Evolutionary conservation across 2,888 invertebrate species (phyloP).

Genomic region (Phorcus lineatus): DNA sequence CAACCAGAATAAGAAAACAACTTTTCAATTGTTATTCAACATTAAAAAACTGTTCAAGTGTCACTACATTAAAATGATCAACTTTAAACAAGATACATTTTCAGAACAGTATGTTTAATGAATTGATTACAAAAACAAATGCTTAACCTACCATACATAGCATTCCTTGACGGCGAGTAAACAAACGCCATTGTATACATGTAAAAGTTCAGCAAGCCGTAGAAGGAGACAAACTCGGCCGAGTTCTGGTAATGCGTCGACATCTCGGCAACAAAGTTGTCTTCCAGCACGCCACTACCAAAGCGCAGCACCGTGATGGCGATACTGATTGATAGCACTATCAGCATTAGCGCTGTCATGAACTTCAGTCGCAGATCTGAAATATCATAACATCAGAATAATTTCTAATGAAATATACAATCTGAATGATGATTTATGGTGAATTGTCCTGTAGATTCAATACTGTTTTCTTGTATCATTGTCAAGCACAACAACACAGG

Average conservation of each 20-base stretch:
- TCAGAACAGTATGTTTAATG: too few relatives aligned
- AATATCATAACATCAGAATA: slow-evolving; percentile 63
- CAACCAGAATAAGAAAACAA: too few relatives aligned
- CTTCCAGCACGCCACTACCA: slow-evolving; percentile 92
- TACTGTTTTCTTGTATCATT: too few relatives aligned
- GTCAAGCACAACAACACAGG: too few relatives aligned
- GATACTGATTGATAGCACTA: slow-evolving; percentile 85
- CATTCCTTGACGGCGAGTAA: slow-evolving; percentile 88
- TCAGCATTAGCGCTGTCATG: slow-evolving; percentile 88
- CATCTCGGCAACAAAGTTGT: slow-evolving; percentile 93
- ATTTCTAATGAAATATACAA: too few relatives aligned
- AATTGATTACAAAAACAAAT: not conserved
- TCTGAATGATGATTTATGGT: too few relatives aligned
- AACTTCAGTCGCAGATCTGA: slow-evolving; percentile 93
- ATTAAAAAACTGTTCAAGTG: too few relatives aligned
- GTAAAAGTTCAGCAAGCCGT: slow-evolving; percentile 94
- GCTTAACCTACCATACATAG: slow-evolving; percentile 84
- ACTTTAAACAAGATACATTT: too few relatives aligned
- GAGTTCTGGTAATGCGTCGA: slow-evolving; percentile 92
- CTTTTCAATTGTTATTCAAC: too few relatives aligned
- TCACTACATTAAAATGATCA: too few relatives aligned
- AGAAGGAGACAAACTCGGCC: slow-evolving; percentile 96
- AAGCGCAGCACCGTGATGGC: slow-evolving; percentile 88
- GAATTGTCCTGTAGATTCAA: too few relatives aligned
- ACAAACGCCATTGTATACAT: slow-evolving; percentile 95